Evolutionary conservation across 1,140 invertebrate species (phyloP).

Genomic region (Magallana angulata): DNA sequence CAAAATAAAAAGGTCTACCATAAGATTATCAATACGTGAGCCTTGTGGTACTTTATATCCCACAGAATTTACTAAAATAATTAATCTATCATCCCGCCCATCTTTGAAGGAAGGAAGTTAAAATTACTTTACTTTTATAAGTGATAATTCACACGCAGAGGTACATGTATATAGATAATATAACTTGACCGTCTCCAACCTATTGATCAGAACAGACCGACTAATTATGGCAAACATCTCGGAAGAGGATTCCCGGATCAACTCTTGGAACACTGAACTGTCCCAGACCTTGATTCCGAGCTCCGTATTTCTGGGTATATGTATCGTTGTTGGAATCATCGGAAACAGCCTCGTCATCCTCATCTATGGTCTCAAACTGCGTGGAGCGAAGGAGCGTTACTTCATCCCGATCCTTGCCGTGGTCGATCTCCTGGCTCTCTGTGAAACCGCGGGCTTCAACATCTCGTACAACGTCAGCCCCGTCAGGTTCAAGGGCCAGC

Average conservation of each 20-base stretch:
- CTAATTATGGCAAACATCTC: not conserved
- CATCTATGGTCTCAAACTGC: constrained; percentile 39
- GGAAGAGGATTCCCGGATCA: not conserved
- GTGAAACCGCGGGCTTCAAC: not conserved
- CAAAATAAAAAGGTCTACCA: too few species aligned
- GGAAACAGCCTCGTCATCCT: constrained; percentile 42
- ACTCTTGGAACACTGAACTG: constrained; percentile 42
- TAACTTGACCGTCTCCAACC: too few species aligned
- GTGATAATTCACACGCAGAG: too few species aligned
- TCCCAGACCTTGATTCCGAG: not conserved
- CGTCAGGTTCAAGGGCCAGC: not conserved
- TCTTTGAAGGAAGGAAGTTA: too few species aligned
- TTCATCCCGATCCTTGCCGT: constrained; percentile 44
- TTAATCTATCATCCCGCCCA: too few species aligned
- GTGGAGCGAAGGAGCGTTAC: constrained; percentile 28
- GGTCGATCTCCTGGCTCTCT: constrained; percentile 28
- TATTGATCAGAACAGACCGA: too few species aligned
- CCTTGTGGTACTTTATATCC: too few species aligned
- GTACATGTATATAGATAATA: too few species aligned
- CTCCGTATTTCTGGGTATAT: constrained; percentile 17
- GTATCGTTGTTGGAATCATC: constrained; percentile 27
- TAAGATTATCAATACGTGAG: too few species aligned
- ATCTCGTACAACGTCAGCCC: not conserved
- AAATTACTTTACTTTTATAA: too few species aligned
- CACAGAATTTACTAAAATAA: too few species aligned